Base-by-base conservation (phyloP, 2,113 vertebrate species). In the Bettongia penicillata region DNA sequence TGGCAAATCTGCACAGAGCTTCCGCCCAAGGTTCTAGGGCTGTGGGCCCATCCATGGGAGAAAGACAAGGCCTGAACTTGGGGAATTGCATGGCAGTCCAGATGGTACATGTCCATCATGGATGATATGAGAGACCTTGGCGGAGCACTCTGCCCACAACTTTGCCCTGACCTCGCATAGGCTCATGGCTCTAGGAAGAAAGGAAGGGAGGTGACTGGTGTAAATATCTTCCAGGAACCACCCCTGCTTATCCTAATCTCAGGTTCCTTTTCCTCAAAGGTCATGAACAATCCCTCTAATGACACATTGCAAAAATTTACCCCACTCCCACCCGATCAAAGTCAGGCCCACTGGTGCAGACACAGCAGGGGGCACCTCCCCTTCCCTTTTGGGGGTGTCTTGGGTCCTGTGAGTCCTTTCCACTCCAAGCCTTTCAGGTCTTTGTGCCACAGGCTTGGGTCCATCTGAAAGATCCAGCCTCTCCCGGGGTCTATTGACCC, bases 1-100 rank as follows among this genome's bases (percentile, higher is more conserved):
- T 68, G 31, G 68, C 37, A 77, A 43, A 1, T 77, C 68, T n/a
- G 37, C 0, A 0, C 37, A 84, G 68, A 0, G 0, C 14, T 0
- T 43, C 16, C 22, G 68, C 6, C 3, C 16, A n/a, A 6, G 37
- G 37, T 23, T 16, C 19, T 6, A 7, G 68, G 12, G 3, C 37
- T 2, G 9, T 4, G 1, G 37, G 37, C 1, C 12, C 31, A 16
- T n/a, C 37, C 68, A 22, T 11, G 26, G 55, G 55, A 28, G 26
- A 28, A 28, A 10, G 55, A 28, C 57, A 28, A 6, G 68, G 16
- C 16, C 37, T 22, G 14, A 19, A 43, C 8, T 16, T n/a, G 31
- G 37, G 68, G 10, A 37, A 19, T 5, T 37, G 61, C 14, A 1
- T 26, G 26, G 55, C 31, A 8, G 2, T 25, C 55, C 9, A 57